A percentile compares a stretch with the other conserved stretches of the same genome.
phyloP scores from a whole-genome alignment of 1,140 invertebrate species.

The Pollicipes pollicipes region DNA sequence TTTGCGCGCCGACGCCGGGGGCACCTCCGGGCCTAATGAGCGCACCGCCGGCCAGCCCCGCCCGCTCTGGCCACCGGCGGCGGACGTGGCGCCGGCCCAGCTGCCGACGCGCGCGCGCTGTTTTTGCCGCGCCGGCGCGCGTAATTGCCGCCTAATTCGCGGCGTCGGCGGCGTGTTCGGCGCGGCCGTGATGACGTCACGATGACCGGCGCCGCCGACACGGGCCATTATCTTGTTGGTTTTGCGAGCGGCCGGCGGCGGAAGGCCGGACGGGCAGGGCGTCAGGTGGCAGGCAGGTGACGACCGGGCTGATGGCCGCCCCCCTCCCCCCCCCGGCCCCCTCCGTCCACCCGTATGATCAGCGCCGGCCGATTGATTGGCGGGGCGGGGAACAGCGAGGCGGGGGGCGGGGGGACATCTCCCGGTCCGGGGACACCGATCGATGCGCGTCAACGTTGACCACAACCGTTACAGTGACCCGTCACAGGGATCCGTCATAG shows the following conservation, averaged over 20 bases:
- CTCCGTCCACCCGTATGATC: no score
- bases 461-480: no score
- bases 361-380: no score
- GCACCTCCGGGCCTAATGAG: no score
- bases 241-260: neutral
- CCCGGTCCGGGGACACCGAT: no score
- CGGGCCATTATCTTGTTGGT: neutral
- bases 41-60: neutral
- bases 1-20: no score
- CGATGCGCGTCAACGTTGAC: no score
- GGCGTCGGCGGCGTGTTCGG: neutral
- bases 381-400: no score
- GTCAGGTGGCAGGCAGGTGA: neutral
- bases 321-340: neutral
- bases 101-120: neutral
- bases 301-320: neutral
- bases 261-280: neutral
- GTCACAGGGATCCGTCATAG: no score
- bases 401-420: no score
- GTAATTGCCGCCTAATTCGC: slow-evolving; percentile 1
- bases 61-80: neutral
- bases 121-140: neutral
- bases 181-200: no score
- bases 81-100: neutral
- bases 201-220: neutral